phyloP scores from a whole-genome alignment of 37 sponge, comb jelly and placozoan genomes.

The Cliona cf. orientalis region DNA sequence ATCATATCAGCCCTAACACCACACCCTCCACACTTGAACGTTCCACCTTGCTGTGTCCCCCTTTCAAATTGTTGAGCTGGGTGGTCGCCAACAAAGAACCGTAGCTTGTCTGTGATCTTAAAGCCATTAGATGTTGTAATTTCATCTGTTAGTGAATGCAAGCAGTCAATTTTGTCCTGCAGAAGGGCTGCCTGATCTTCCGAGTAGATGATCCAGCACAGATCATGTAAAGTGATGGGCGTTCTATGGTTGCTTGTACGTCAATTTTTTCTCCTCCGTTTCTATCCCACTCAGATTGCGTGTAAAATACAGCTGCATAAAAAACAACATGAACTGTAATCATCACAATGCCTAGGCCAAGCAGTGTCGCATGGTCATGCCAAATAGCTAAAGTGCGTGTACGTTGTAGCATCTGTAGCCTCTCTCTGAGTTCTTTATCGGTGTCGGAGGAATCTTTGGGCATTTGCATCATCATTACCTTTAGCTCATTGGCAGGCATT shows the following conservation, averaged over 20 bases:
- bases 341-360: slow-evolving; percentile 26
- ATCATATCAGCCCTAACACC: background rate
- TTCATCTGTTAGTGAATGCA: background rate
- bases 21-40: slow-evolving; percentile 36
- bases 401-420: background rate
- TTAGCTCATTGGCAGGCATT: slow-evolving; percentile 1
- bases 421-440: slow-evolving; percentile 7
- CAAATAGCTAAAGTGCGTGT: slow-evolving; percentile 28
- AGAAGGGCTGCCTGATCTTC: slow-evolving; percentile 43
- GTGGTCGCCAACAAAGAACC: slow-evolving; percentile 51
- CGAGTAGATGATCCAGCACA: background rate
- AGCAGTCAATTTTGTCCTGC: slow-evolving; percentile 34
- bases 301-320: slow-evolving; percentile 38
- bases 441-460: background rate
- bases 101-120: slow-evolving; percentile 15
- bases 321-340: slow-evolving; percentile 41
- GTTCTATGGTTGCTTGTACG: slow-evolving; percentile 33
- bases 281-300: slow-evolving; percentile 9
- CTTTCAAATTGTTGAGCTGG: slow-evolving; percentile 41
- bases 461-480: background rate
- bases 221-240: slow-evolving; percentile 25
- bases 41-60: slow-evolving; percentile 49
- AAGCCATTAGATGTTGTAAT: slow-evolving; percentile 19
- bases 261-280: background rate
- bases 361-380: slow-evolving; percentile 47